Percentiles rank a stretch among this genome's conserved stretches.
Evolutionary conservation across 1,140 invertebrate species (phyloP).

Genomic region (Mizuhopecten yessoensis): DNA sequence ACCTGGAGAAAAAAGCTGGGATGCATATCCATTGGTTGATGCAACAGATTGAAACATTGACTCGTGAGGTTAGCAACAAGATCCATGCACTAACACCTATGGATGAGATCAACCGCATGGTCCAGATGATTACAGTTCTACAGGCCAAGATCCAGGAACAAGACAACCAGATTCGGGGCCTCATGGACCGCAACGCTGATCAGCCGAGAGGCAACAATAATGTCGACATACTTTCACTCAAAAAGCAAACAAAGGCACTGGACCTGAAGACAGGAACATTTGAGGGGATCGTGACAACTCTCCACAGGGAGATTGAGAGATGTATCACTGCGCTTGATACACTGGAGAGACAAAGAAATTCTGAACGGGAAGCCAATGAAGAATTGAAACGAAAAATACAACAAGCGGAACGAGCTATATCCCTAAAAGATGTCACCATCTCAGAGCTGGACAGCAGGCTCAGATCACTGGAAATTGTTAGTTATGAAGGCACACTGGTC

Average conservation of each 20-base stretch:
- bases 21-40: constrained; percentile 43
- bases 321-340: constrained; percentile 67
- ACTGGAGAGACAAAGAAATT: constrained; percentile 58
- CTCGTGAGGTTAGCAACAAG: not conserved
- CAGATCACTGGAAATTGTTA: constrained; percentile 70
- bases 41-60: not conserved
- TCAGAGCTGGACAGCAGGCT: constrained; percentile 73
- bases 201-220: constrained; percentile 39
- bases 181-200: constrained; percentile 56
- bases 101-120: not conserved
- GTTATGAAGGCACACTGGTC: constrained; percentile 78
- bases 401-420: constrained; percentile 68
- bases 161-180: constrained; percentile 55
- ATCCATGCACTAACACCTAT: not conserved
- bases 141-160: constrained; percentile 62
- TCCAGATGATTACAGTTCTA: constrained; percentile 53
- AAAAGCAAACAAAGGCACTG: constrained; percentile 37
- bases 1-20: constrained; percentile 58
- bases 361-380: constrained; percentile 59
- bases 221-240: constrained; percentile 47
- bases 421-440: constrained; percentile 72
- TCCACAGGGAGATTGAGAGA: constrained; percentile 70
- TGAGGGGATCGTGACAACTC: constrained; percentile 71
- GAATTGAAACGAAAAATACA: constrained; percentile 66
- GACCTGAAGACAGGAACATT: constrained; percentile 67